Base-by-base conservation (phyloP, 2,113 vertebrate genomes). In the Crotalus viridis region DNA sequence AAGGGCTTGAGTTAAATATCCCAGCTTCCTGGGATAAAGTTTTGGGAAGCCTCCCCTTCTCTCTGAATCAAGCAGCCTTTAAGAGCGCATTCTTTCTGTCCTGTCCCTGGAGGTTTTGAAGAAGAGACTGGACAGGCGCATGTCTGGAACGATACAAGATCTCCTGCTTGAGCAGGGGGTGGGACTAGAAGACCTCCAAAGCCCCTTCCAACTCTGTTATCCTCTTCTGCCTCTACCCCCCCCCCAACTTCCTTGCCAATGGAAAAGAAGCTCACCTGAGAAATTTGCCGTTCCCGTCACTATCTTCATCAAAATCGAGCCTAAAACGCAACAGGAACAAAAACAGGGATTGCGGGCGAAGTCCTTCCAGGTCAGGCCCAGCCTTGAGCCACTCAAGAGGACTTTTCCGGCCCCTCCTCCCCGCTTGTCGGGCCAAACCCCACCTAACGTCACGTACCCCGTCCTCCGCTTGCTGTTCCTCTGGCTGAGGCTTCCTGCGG, bases 261-360 rank as follows among this genome's bases (percentile, higher is more conserved):
- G 0, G 52, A 0, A 0, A 0, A 12, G 52, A 46, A 12, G 57
- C 96, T 94, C 97, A 99, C 99, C 99, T 99, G 97, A 99, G 98
- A 95, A 99, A 97, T 97, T 99, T 99, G 95, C 95, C 98, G 97
- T 98, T 97, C 9, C 97, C 97, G 96, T 98, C 98, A 28, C 98
- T 98, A 10, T 98, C 98, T 22, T 98, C 98, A 64, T 98, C 98
- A 94, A 98, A 98, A 96, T 98, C 98, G 1, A 98, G 95, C 94
- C 98, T 98, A 91, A 85, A 92, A 95, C 95, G 95, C 1, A 93
- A 26, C 56, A 89, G 33, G 6, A 13, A 87, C 2, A 26, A 0
- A 0, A 1, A 43, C 8, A 33, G n/a, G 74, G 87, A 92, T 74
- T 10, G 10, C n/a, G 46, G 10, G 33, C 5, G 7, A 22, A 81